Conservation (phyloP, 2,113 vertebrate species). For the Gallinago undulata region DNA sequence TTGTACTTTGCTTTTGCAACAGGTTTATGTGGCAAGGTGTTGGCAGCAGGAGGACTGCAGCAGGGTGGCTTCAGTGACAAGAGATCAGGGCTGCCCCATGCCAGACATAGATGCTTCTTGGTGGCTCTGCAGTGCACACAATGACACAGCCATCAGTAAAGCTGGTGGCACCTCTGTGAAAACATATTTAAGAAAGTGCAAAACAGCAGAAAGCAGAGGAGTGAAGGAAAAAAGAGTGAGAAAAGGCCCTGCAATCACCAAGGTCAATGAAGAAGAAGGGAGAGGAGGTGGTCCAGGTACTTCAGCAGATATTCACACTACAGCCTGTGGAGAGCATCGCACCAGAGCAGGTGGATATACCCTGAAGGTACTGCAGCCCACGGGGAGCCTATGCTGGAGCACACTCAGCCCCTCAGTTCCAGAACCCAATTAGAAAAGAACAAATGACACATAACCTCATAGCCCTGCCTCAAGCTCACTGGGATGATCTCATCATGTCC, state of each 20-base stretch:
- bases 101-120: background rate
- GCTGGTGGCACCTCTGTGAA: background rate
- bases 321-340: background rate
- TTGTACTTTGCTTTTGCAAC: background rate
- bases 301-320: background rate
- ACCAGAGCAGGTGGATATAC: background rate
- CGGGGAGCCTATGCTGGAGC: background rate
- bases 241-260: background rate
- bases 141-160: background rate
- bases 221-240: background rate
- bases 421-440: background rate
- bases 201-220: background rate
- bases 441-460: background rate
- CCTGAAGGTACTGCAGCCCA: background rate
- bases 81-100: background rate
- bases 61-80: background rate
- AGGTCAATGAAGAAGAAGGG: background rate
- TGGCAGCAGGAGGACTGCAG: background rate
- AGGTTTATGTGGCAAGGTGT: background rate
- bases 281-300: background rate
- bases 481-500: background rate
- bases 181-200: background rate
- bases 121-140: background rate
- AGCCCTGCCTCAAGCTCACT: rapidly evolving
- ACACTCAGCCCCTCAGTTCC: background rate